Evolutionary conservation across 2,888 invertebrate genomes (phyloP).

Genomic region (Heterodera filipjevi): DNA sequence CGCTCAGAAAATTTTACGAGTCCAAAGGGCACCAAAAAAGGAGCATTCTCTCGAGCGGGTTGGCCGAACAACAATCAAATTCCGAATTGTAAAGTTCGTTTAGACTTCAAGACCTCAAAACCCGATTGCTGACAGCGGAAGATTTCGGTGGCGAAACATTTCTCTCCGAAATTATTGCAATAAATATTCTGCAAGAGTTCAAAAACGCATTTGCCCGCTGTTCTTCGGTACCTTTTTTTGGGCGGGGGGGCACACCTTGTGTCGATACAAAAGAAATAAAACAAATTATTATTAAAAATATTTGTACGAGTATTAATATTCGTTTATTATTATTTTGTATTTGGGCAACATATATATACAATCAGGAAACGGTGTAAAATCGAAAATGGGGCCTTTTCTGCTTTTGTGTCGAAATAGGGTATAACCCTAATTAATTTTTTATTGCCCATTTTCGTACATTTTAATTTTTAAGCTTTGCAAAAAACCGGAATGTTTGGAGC

Average conservation of each 20-base stretch:
- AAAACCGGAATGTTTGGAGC: constrained; percentile 77
- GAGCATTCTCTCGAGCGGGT: constrained; percentile 83
- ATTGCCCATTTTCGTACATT: too few relatives aligned
- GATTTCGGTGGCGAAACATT: constrained; percentile 94
- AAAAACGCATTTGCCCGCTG: constrained; percentile 77
- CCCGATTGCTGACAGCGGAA: constrained; percentile 88
- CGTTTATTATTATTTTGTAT: too few relatives aligned
- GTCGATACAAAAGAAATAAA: too few relatives aligned
- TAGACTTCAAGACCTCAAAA: constrained; percentile 87
- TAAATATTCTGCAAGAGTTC: constrained; percentile 81
- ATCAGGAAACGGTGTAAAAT: too few relatives aligned
- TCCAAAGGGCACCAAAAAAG: constrained; percentile 92
- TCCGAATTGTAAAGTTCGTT: constrained; percentile 17
- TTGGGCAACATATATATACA: too few relatives aligned
- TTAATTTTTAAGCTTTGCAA: constrained; percentile 75
- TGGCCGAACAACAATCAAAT: too few relatives aligned
- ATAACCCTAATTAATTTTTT: too few relatives aligned
- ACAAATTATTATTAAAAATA: too few relatives aligned
- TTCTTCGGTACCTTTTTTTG: constrained; percentile 74
- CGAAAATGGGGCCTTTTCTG: too few relatives aligned
- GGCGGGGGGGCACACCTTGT: too few relatives aligned
- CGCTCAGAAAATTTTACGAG: constrained; percentile 84
- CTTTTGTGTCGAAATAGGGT: too few relatives aligned
- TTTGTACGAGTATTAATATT: too few relatives aligned
- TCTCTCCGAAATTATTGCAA: constrained; percentile 89